Evolutionary conservation across 2,888 invertebrate species (phyloP), one percentile per base, ranked within the genome.

Genomic region (Marronus borbonicus): DNA sequence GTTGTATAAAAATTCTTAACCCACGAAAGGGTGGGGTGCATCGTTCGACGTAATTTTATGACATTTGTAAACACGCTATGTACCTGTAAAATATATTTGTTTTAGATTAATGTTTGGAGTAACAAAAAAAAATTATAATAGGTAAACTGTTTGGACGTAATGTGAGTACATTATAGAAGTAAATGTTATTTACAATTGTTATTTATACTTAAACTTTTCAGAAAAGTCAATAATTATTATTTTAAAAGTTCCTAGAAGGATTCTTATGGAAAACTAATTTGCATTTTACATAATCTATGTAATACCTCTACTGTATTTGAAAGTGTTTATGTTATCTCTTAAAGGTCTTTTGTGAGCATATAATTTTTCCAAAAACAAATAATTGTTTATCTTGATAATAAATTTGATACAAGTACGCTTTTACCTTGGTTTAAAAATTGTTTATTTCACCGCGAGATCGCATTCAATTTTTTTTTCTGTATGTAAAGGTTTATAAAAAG

Each of bases 21-120:
- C 44, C 44, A 2, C 39, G 28, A 55, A n/a, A 55, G 39, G 70
- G 31, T 70, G 70, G 55, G 70, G 70, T 70, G 70, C 70, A 44
- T 44, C 12, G 44, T 70, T 70, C 36, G 28, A 58, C 70, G 70
- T 70, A 55, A 58, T 70, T 70, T 70, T 70, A 70, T 31, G 55
- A 55, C 55, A 5, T 36, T 28, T 28, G 55, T 70, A 70, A 70
- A 70, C 55, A 70, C 55, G 28, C 55, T 70, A 55, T 70, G 70
- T 70, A 70, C 70, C 55, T 70, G 70, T 70, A 55, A 70, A 70
- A 55, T 36, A 55, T 70, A 55, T 70, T 70, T 70, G 70, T 55
- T 70, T 70, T 55, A 70, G 70, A 70, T 70, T 70, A 70, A 55
- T 70, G 70, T n/a, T 70, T 44, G 44, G 44, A 8, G 44, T 8